Evolutionary conservation across 2,888 invertebrate genomes (phyloP).

Genomic region (Meiosimyza decipiens): DNA sequence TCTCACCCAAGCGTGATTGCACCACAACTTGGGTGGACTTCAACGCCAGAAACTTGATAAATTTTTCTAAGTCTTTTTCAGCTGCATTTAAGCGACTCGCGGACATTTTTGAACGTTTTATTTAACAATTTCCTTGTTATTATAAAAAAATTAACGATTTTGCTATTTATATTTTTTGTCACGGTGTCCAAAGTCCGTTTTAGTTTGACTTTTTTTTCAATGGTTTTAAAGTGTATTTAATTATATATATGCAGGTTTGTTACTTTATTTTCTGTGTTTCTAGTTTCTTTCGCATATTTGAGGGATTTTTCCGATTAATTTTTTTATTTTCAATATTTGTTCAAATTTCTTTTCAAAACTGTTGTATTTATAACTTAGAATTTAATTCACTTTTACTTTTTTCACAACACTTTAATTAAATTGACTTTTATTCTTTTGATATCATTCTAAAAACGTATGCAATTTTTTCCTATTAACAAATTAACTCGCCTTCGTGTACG

Average conservation of each 20-base stretch:
- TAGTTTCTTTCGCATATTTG: constrained; percentile 16
- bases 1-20: constrained; percentile 90
- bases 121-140: constrained; percentile 26
- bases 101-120: constrained; percentile 55
- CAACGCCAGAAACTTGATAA: constrained; percentile 86
- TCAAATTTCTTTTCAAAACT: constrained; percentile 32
- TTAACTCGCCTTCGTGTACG: constrained; percentile 25
- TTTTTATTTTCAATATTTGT: constrained; percentile 28
- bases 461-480: constrained; percentile 1
- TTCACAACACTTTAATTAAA: constrained; percentile 15
- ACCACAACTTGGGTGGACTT: constrained; percentile 93
- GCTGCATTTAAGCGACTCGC: constrained; percentile 67
- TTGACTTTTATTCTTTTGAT: constrained; percentile 12
- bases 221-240: not conserved
- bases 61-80: constrained; percentile 87
- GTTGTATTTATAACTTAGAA: constrained; percentile 26
- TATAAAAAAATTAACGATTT: not conserved
- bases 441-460: no score
- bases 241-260: constrained; percentile 19
- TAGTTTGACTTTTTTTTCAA: constrained; percentile 4
- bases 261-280: constrained; percentile 10
- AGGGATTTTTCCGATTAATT: constrained; percentile 12
- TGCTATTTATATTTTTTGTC: constrained; percentile 27
- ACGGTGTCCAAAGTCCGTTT: constrained; percentile 36
- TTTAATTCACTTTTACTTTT: constrained; percentile 17